phyloP scores from a whole-genome alignment of 92 coral and sea anemone species.

The Heteractis magnifica region DNA sequence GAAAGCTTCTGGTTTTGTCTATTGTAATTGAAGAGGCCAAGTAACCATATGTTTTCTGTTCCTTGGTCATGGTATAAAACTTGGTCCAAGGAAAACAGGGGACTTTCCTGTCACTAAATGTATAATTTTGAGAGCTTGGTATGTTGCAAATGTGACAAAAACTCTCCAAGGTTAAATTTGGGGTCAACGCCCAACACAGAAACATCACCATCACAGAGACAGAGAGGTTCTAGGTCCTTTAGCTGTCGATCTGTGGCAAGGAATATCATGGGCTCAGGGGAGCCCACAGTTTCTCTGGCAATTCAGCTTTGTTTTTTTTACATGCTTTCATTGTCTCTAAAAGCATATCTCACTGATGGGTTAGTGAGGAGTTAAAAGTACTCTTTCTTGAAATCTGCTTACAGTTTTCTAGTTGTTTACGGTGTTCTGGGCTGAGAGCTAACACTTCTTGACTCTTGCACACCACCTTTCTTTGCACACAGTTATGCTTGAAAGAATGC shows the following conservation, averaged over 20 bases:
- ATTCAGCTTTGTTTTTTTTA: neutral
- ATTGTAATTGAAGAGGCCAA: neutral
- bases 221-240: neutral
- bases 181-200: neutral
- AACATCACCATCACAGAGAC: neutral
- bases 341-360: slow-evolving; percentile 24
- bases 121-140: too few species aligned
- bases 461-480: slow-evolving; percentile 12
- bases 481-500: slow-evolving; percentile 15
- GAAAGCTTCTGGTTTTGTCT: neutral
- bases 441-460: slow-evolving; percentile 14
- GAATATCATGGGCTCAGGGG: neutral
- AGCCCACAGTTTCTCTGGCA: neutral
- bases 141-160: too few species aligned
- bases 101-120: too few species aligned
- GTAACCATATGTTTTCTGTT: neutral
- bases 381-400: neutral
- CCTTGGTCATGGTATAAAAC: neutral
- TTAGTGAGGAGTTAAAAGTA: neutral
- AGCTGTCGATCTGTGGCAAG: neutral
- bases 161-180: neutral
- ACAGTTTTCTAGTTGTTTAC: slow-evolving; percentile 12
- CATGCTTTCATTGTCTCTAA: slow-evolving; percentile 36
- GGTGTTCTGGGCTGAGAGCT: slow-evolving; percentile 19
- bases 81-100: too few species aligned